Evolutionary conservation across 35 echinoderm and acorn worm species (phyloP), one percentile per base, ranked within the genome.

Genomic region (Apostichopus japonicus): DNA sequence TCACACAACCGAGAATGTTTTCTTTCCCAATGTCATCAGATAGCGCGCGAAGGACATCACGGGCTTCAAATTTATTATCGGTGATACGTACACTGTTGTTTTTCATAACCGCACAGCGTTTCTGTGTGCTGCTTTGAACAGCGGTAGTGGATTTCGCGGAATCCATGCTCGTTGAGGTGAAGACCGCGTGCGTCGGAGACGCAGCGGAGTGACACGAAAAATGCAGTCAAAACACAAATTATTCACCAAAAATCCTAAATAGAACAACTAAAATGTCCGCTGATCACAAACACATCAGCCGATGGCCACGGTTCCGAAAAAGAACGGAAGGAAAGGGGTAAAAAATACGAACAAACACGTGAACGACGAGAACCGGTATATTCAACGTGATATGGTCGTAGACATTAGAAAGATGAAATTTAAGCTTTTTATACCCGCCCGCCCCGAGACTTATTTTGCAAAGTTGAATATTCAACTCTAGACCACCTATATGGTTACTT

Each of bases 1-100:
- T 87, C 19, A 87, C 84, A 87, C 84, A 87, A 13, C 55, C 84
- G 15, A 87, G 55, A 17, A 87, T 67, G 56, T 87, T 87, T 59
- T 87, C 84, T 10, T 21, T 62, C 8, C 84, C 84, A 87, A 87
- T 67, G 61, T 63, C 84, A 14, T 87, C 55, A 53, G 61, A 8
- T 24, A 87, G 19, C 4, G 84, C 84, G 9, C 15, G 14, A 14
- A 62, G 19, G 10, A 87, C n/a, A 58, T 87, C 84, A 53, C 61
- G 19, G 17, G 84, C 55, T 24, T 56, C 22, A 19, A 87, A 61
- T 7, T 17, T 27, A 10, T 87, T 21, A 14, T 87, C 84, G 6
- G 24, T 62, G 5, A 87, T 87, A 15, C 55, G 44, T 13, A 87
- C 84, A 59, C 84, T 61, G 55, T 87, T 87, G 9, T 56, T 55